A percentile compares a stretch with the other conserved stretches of the same genome.
Evolutionary conservation across 2,113 vertebrate species (phyloP).

Genomic region (Catagonus wagneri): DNA sequence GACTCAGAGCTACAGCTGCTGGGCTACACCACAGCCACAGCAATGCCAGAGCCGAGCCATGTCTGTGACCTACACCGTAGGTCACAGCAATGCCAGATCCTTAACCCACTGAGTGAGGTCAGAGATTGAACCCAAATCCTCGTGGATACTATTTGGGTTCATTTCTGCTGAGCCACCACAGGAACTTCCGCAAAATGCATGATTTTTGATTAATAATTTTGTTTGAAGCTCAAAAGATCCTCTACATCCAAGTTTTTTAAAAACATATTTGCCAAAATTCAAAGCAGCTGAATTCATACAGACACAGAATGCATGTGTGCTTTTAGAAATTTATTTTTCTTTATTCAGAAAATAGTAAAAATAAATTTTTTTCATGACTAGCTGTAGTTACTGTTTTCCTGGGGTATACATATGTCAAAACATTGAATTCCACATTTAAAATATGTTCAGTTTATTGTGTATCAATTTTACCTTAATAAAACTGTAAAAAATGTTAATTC

Average conservation of each 20-base stretch:
- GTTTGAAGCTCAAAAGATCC: conserved; percentile 27
- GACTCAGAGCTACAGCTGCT: no score
- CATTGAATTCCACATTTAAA: not conserved
- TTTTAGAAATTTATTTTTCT: conserved; percentile 16
- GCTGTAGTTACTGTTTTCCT: not conserved
- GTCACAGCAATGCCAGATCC: no score
- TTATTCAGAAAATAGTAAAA: not conserved
- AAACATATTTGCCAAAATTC: not conserved
- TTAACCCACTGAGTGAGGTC: no score
- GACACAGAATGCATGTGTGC: not conserved
- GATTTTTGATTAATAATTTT: conserved; percentile 50
- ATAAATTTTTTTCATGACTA: not conserved
- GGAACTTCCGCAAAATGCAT: not conserved
- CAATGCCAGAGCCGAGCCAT: no score
- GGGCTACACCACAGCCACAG: no score
- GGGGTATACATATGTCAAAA: not conserved
- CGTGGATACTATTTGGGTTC: no score
- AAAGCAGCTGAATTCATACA: not conserved
- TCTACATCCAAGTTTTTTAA: conserved; percentile 2
- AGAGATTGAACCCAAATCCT: no score
- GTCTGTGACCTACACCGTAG: no score
- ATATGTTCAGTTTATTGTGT: not conserved
- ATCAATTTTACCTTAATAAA: not conserved
- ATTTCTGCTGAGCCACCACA: no score
- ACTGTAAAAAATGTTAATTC: not conserved